Conservation (phyloP, 2,888 invertebrate genomes). For the Alviniconcha strummeri region DNA sequence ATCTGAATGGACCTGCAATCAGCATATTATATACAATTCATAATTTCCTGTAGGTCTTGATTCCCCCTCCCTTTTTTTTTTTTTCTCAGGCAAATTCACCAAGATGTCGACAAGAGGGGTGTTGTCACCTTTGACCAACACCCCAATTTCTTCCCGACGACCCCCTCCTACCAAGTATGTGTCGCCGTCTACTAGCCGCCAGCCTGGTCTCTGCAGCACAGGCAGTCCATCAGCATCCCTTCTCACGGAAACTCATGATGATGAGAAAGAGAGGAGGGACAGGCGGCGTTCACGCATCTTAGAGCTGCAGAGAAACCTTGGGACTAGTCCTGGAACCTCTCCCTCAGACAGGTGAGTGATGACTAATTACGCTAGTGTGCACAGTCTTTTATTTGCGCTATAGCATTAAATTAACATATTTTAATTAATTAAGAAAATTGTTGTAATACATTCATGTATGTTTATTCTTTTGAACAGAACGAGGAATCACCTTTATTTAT, state of each 20-base stretch:
- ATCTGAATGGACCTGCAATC: no score
- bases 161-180: slow-evolving; percentile 45
- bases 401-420: no score
- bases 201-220: slow-evolving; percentile 14
- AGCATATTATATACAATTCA: no score
- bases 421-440: no score
- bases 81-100: not conserved
- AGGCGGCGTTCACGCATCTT: slow-evolving; percentile 63
- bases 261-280: slow-evolving; percentile 67
- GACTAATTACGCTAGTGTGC: not conserved
- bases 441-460: no score
- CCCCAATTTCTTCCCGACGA: slow-evolving; percentile 37
- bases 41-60: no score
- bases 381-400: not conserved
- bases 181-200: slow-evolving; percentile 56
- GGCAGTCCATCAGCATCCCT: slow-evolving; percentile 23
- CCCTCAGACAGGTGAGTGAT: slow-evolving; percentile 44
- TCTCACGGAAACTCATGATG: slow-evolving; percentile 60
- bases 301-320: slow-evolving; percentile 62
- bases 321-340: slow-evolving; percentile 64
- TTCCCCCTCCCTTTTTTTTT: no score
- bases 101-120: slow-evolving; percentile 52
- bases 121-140: slow-evolving; percentile 54
- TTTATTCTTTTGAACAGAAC: no score
- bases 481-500: no score